Conservation (phyloP, 2,797 vertebrate species). For the Pteropus rufus region DNA sequence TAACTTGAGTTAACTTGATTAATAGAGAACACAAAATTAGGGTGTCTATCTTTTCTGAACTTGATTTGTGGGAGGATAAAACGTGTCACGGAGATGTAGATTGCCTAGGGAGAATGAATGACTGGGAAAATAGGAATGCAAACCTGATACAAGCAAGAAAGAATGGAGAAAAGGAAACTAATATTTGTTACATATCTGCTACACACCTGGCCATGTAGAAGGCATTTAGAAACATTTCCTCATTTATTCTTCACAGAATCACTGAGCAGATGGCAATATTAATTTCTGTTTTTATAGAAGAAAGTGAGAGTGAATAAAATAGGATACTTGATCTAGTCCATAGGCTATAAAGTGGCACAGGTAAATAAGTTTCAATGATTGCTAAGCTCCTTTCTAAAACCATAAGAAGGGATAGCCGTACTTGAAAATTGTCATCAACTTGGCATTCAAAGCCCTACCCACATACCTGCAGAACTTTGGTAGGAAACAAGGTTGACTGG, state of each 20-base stretch:
- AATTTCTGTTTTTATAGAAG: not conserved
- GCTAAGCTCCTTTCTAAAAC: not conserved
- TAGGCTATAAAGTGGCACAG: not conserved
- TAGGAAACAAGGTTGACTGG: not conserved
- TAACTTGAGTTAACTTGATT: conserved; percentile 20
- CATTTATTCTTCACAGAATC: not conserved
- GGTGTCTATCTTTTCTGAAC: not conserved
- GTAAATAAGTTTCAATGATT: not conserved
- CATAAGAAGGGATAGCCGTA: not conserved
- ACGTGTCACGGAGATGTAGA: not conserved
- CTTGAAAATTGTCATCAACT: not conserved
- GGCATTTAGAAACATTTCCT: not conserved
- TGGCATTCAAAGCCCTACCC: not conserved
- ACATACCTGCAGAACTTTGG: not conserved
- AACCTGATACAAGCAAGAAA: not conserved
- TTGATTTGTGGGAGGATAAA: not conserved
- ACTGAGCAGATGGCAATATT: not conserved
- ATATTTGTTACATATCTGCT: not conserved
- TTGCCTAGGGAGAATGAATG: not conserved
- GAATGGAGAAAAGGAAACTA: not conserved
- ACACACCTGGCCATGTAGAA: not conserved
- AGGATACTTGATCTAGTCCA: not conserved
- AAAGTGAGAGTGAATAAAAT: not conserved
- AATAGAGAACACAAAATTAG: not conserved
- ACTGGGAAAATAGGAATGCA: not conserved